These are phyloP conservation scores for Cryptomyrus ogoouensis DNA, from an alignment of 2,113 vertebrate species.

Conservation along the genomic window DNA sequence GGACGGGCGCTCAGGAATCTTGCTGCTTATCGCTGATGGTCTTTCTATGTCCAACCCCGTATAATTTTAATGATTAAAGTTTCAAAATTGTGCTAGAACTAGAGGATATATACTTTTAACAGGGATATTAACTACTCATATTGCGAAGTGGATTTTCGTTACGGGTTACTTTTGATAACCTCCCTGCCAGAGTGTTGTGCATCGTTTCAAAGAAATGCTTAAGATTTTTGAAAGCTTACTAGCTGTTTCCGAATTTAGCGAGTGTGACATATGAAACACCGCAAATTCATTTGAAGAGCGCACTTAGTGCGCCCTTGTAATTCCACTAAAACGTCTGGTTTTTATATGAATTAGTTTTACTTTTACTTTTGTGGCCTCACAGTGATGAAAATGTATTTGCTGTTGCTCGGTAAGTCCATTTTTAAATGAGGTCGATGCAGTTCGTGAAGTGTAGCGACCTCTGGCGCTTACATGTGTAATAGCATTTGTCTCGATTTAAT, in stretches of 20 bases:
- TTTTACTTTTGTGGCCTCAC: background rate
- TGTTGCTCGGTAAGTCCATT: background rate
- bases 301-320: background rate
- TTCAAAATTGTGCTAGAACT: background rate
- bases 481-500: background rate
- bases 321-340: background rate
- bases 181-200: background rate
- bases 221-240: background rate
- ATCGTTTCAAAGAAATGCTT: background rate
- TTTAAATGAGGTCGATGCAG: background rate
- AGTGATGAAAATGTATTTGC: background rate
- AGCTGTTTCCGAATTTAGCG: background rate
- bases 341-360: background rate
- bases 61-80: background rate
- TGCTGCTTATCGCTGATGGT: background rate
- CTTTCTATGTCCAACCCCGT: background rate
- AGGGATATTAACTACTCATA: background rate
- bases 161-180: background rate
- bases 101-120: background rate
- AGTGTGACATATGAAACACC: background rate
- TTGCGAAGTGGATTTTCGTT: background rate
- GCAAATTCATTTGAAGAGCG: too few relatives aligned
- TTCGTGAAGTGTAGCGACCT: slow-evolving; percentile 8
- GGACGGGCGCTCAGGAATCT: background rate
- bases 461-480: background rate